phyloP scores from a whole-genome alignment of 2,888 invertebrate genomes.

The Ophion ventricosus region DNA sequence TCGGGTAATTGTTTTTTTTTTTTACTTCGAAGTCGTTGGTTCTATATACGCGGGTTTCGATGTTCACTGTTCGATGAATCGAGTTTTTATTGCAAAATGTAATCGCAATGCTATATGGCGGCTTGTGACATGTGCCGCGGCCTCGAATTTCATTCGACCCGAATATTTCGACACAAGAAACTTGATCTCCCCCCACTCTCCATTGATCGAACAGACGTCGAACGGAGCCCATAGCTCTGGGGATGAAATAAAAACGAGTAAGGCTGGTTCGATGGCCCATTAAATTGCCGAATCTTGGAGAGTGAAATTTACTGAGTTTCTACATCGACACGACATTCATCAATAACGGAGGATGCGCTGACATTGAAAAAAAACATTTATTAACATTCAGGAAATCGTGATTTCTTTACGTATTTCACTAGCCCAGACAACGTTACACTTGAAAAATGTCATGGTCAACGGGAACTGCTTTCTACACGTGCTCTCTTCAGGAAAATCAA shows the following conservation, averaged over 20 bases:
- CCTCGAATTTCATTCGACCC: conserved; percentile 61
- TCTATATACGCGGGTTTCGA: neutral
- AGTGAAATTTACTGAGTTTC: conserved; percentile 19
- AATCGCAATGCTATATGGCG: neutral
- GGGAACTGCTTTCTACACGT: neutral
- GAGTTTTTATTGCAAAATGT: conserved; percentile 51
- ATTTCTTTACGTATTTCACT: neutral
- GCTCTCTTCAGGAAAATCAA: neutral
- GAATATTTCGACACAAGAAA: conserved; percentile 56
- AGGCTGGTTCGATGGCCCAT: conserved; percentile 48
- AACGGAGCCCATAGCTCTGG: conserved; percentile 17
- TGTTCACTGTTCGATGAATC: neutral
- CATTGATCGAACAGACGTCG: neutral
- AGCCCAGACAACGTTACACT: neutral
- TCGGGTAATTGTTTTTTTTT: conserved; percentile 25
- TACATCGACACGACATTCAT: conserved; percentile 24
- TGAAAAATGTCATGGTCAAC: conserved; percentile 1
- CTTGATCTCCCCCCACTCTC: conserved; percentile 39
- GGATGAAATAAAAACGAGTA: conserved; percentile 49
- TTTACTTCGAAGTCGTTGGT: neutral
- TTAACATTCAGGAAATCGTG: neutral
- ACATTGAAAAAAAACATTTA: neutral
- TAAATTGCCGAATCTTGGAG: conserved; percentile 29
- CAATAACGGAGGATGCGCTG: neutral
- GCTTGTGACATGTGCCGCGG: conserved; percentile 37